A percentile compares a stretch with the other conserved stretches of the same genome.
Evolutionary conservation across 2,797 vertebrate species (phyloP).

Genomic region (Parotocinclus haroldoi): DNA sequence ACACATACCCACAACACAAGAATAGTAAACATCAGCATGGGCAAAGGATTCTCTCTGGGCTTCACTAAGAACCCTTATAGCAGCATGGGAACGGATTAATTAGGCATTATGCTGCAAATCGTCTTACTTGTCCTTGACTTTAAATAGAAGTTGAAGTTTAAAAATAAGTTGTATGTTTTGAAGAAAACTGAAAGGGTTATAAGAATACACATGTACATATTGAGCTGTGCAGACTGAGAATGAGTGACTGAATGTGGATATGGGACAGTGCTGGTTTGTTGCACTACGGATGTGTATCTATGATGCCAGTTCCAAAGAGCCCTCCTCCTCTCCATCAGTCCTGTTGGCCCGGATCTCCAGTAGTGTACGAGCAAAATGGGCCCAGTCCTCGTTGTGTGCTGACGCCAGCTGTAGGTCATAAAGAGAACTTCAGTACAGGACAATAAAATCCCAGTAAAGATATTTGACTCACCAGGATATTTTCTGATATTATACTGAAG

Average conservation of each 20-base stretch:
- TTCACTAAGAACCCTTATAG: slow-evolving; percentile 27
- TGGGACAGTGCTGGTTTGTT: slow-evolving; percentile 10
- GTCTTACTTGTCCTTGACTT: neutral
- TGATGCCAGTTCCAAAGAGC: slow-evolving; percentile 79
- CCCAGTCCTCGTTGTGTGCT: slow-evolving; percentile 89
- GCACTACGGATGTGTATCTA: slow-evolving; percentile 57
- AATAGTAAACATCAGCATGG: slow-evolving; percentile 27
- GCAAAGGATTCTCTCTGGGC: slow-evolving; percentile 32
- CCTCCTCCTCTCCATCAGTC: slow-evolving; percentile 90
- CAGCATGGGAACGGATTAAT: slow-evolving; percentile 27
- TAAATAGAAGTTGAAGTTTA: no score
- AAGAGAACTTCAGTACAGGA: slow-evolving; percentile 24
- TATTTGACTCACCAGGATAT: slow-evolving; percentile 19
- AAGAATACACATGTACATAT: slow-evolving; percentile 15
- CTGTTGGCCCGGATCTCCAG: slow-evolving; percentile 92
- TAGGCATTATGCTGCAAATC: slow-evolving; percentile 8
- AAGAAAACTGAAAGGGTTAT: no score
- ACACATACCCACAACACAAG: slow-evolving; percentile 37
- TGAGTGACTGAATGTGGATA: slow-evolving; percentile 7
- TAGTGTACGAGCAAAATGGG: slow-evolving; percentile 84
- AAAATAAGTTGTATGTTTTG: no score
- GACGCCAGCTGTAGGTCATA: slow-evolving; percentile 77
- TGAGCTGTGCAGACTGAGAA: neutral
- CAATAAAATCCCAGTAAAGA: slow-evolving; percentile 7
- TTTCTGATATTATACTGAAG: slow-evolving; percentile 35